A percentile compares a stretch with the other conserved stretches of the same genome.
Evolutionary conservation across 2,888 invertebrate genomes (phyloP).

Genomic region (Pammene aurita): DNA sequence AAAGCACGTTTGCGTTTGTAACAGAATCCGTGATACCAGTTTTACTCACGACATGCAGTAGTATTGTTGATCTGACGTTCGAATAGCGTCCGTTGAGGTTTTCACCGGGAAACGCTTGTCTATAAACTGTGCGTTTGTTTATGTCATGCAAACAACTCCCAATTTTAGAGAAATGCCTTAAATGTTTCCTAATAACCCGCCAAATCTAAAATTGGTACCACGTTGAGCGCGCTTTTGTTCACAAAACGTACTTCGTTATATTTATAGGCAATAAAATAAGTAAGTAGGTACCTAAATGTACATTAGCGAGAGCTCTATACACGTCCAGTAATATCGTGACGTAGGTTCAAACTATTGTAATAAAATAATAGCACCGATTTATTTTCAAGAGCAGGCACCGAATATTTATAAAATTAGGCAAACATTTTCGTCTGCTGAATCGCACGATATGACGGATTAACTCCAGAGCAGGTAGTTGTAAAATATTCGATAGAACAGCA

Average conservation of each 20-base stretch:
- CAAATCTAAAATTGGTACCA: no score
- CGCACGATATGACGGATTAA: background rate
- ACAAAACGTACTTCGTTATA: no score
- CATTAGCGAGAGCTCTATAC: no score
- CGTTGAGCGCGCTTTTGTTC: no score
- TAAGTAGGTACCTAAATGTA: no score
- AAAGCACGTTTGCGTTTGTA: background rate
- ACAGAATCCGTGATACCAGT: background rate
- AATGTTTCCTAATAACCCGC: background rate
- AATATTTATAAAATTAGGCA: background rate
- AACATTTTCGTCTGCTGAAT: background rate
- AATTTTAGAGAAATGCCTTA: slow-evolving; percentile 15
- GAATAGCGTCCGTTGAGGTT: slow-evolving; percentile 21
- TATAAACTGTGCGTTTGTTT: slow-evolving; percentile 18
- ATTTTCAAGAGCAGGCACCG: background rate
- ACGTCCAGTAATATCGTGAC: background rate
- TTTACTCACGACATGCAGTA: background rate
- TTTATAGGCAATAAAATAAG: no score
- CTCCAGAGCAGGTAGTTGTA: background rate
- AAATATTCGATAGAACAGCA: background rate
- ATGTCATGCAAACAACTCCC: slow-evolving; percentile 10
- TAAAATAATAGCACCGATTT: background rate
- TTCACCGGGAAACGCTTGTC: slow-evolving; percentile 21
- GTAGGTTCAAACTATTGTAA: background rate
- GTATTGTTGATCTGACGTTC: slow-evolving; percentile 13